Percentiles rank a stretch among this genome's conserved stretches.
These are phyloP conservation scores for Melipona quadrifasciata DNA, from an alignment of 1,140 invertebrate genomes.

Conservation along the genomic window DNA sequence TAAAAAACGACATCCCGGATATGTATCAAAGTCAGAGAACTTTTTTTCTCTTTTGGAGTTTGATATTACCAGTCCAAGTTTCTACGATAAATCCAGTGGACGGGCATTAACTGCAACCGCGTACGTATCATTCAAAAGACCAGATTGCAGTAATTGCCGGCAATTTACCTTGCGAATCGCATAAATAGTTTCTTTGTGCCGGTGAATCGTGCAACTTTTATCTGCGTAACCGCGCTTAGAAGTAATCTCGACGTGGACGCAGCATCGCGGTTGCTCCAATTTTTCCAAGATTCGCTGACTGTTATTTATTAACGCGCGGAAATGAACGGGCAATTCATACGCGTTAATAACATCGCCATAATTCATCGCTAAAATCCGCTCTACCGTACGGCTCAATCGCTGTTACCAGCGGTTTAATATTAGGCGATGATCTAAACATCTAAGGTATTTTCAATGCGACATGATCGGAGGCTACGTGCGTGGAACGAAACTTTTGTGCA, in stretches of 20 bases:
- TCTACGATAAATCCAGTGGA: not conserved
- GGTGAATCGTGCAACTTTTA: conserved; percentile 30
- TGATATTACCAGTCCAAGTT: not conserved
- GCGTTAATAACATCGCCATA: conserved; percentile 59
- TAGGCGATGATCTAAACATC: conserved; percentile 59
- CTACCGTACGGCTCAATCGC: conserved; percentile 26
- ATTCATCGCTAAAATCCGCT: conserved; percentile 61
- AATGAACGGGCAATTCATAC: conserved; percentile 65
- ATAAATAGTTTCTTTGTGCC: conserved; percentile 50
- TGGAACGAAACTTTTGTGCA: conserved; percentile 8
- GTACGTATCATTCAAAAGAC: conserved; percentile 18
- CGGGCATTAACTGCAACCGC: not conserved
- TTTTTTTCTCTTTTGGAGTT: not conserved
- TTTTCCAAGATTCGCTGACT: conserved; percentile 49
- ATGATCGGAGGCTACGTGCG: not conserved
- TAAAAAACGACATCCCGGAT: too few species aligned
- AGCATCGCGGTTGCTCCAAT: conserved; percentile 39
- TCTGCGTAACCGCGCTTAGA: conserved; percentile 7
- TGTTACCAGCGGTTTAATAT: conserved; percentile 57
- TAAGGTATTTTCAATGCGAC: conserved; percentile 51
- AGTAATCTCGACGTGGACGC: conserved; percentile 23
- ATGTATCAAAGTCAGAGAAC: too few species aligned
- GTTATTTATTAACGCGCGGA: conserved; percentile 65
- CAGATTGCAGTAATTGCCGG: conserved; percentile 36
- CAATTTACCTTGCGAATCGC: conserved; percentile 37